Evolutionary conservation across 2,113 vertebrate genomes (phyloP).

Genomic region (Pithys albifrons): DNA sequence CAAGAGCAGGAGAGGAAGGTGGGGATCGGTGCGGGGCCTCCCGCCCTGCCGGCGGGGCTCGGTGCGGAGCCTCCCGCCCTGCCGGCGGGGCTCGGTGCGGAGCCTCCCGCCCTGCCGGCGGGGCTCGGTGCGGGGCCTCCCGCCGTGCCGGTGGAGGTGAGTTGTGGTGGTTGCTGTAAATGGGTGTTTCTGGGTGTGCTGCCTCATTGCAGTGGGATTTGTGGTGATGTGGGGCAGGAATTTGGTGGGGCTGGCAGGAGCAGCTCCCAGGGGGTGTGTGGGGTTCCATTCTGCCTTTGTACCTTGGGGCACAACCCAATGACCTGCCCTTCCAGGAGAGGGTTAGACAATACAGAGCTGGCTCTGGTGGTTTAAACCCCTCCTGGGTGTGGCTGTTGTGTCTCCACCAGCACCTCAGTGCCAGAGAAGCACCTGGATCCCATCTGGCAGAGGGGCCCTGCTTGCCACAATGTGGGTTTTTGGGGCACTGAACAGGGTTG

Average conservation of each 20-base stretch:
- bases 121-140: fast-evolving
- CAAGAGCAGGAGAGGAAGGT: neutral
- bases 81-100: fast-evolving
- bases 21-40: fast-evolving
- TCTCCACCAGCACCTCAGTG: neutral
- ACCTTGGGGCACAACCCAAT: neutral
- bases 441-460: neutral
- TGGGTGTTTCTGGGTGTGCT: fast-evolving
- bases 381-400: neutral
- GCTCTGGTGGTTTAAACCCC: fast-evolving
- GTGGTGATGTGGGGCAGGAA: neutral
- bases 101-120: fast-evolving
- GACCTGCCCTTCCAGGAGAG: neutral
- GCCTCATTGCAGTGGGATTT: fast-evolving
- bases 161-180: fast-evolving
- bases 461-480: fast-evolving
- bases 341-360: neutral
- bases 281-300: neutral
- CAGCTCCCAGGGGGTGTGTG: fast-evolving
- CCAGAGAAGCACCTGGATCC: fast-evolving
- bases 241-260: fast-evolving
- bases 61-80: fast-evolving
- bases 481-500: fast-evolving
- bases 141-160: neutral
- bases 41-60: fast-evolving